Percentiles rank a stretch among this genome's conserved stretches.
Conservation (phyloP, 2,797 vertebrate genomes). For the Gephyroberyx darwinii region DNA sequence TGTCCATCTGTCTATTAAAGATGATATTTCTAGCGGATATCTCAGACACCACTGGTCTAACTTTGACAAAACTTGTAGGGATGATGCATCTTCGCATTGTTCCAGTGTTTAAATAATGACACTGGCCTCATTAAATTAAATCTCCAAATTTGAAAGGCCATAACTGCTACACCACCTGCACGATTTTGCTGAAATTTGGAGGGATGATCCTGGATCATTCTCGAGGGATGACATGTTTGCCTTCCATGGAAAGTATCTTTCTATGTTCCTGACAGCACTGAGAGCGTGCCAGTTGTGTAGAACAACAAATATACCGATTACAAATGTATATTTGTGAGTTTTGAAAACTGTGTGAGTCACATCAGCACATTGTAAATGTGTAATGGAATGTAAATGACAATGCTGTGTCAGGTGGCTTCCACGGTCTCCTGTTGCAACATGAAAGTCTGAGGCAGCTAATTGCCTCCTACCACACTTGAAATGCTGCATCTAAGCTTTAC, state of each 20-base stretch:
- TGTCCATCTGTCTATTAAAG: not conserved
- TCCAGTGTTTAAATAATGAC: slow-evolving; percentile 9
- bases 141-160: too few relatives aligned
- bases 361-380: not conserved
- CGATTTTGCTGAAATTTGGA: too few relatives aligned
- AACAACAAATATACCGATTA: not conserved
- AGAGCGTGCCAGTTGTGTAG: not conserved
- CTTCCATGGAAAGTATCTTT: too few relatives aligned
- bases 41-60: not conserved
- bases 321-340: slow-evolving; percentile 4
- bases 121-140: not conserved
- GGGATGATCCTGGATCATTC: too few relatives aligned
- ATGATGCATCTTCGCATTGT: not conserved
- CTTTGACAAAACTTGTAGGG: not conserved
- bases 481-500: slow-evolving; percentile 24
- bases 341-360: not conserved
- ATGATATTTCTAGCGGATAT: not conserved
- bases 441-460: slow-evolving; percentile 36
- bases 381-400: slow-evolving; percentile 52
- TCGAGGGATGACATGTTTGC: too few relatives aligned
- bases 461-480: slow-evolving; percentile 20
- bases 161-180: too few relatives aligned
- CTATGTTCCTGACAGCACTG: too few relatives aligned
- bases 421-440: slow-evolving; percentile 34
- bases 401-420: slow-evolving; percentile 17